A percentile compares a stretch with the other conserved stretches of the same genome.
Evolutionary conservation across 2,888 invertebrate genomes (phyloP).

Genomic region (Scaptomyza polygonia): DNA sequence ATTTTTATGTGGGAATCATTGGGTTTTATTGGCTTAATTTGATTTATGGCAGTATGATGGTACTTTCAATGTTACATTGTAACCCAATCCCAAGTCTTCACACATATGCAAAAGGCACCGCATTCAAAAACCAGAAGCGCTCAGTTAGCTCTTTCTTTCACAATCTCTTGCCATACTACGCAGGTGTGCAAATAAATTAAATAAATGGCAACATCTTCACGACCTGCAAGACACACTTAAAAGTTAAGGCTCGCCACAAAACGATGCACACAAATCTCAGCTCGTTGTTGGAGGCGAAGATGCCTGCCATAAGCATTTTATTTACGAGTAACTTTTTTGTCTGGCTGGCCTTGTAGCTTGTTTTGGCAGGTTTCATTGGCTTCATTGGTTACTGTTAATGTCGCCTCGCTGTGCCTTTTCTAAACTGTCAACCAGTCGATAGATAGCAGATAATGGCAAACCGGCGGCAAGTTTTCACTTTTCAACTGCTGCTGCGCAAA

Average conservation of each 20-base stretch:
- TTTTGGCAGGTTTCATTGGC: slow-evolving; percentile 30
- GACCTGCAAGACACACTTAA: slow-evolving; percentile 19
- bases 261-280: slow-evolving; percentile 53
- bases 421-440: slow-evolving; percentile 72
- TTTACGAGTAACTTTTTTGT: slow-evolving; percentile 17
- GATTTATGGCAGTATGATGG: slow-evolving; percentile 58
- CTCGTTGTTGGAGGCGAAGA: slow-evolving; percentile 38
- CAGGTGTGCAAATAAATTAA: slow-evolving; percentile 82
- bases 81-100: slow-evolving; percentile 1
- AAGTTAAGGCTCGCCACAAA: slow-evolving; percentile 1
- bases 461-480: slow-evolving; percentile 69
- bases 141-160: slow-evolving; percentile 33
- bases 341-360: slow-evolving; percentile 47
- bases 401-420: slow-evolving; percentile 58
- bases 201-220: slow-evolving; percentile 46
- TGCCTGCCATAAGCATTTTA: slow-evolving; percentile 31
- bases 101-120: slow-evolving; percentile 58
- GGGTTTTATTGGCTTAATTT: slow-evolving; percentile 72
- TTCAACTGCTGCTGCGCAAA: slow-evolving; percentile 62
- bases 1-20: slow-evolving; percentile 49
- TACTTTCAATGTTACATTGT: slow-evolving; percentile 54
- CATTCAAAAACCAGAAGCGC: slow-evolving; percentile 68
- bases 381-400: slow-evolving; percentile 34
- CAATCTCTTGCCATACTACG: slow-evolving; percentile 28
- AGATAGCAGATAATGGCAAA: slow-evolving; percentile 56